Base-by-base conservation (phyloP, 2,113 vertebrate genomes). In the Lepidothrix coronata region DNA sequence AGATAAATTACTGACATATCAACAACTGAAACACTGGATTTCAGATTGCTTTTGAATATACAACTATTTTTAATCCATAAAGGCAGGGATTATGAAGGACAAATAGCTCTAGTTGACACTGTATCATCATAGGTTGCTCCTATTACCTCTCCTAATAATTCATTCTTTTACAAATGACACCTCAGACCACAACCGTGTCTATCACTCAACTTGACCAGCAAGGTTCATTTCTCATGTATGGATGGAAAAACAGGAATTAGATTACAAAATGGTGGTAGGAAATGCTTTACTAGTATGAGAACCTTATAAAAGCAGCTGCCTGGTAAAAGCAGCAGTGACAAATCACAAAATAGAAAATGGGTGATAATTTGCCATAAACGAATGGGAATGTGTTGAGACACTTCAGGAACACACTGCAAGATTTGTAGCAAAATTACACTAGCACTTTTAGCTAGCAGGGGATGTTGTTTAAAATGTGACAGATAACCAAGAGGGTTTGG, bases 11-110 rank as follows among this genome's bases (percentile, higher is more conserved):
- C 85, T 62, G 85, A 27, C 68, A 63, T 5, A 62, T 31, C 78
- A 79, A 89, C 78, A 88, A 77, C 75, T 39, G 46, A 59, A 78
- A 66, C 51, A 48, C 79, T 77, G 90, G 93, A 88, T 86, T 88
- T 95, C 75, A 52, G 75, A 90, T 94, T 90, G 63, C 59, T 96
- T 96, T 80, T 90, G 88, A 90, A 85, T 88, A 91, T 90, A 90
- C 85, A 93, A 95, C 78, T 94, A 16, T 62, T 93, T 96, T 95
- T 88, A 91, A 93, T 59, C 74, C 43, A 85, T 80, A 95, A 96
- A 93, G 59, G 52, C 48, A 71, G 72, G 63, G 65, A 90, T 92
- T 94, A 71, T 92, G 88, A 86, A 62, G 58, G 90, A 73, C 80
- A 93, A 96, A 94, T 90, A 59, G 78, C 88, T 68, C 51, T 44